A percentile compares a stretch with the other conserved stretches of the same genome.
Conservation (phyloP, 2,113 vertebrate species). For the Rhadina sibilatrix region DNA sequence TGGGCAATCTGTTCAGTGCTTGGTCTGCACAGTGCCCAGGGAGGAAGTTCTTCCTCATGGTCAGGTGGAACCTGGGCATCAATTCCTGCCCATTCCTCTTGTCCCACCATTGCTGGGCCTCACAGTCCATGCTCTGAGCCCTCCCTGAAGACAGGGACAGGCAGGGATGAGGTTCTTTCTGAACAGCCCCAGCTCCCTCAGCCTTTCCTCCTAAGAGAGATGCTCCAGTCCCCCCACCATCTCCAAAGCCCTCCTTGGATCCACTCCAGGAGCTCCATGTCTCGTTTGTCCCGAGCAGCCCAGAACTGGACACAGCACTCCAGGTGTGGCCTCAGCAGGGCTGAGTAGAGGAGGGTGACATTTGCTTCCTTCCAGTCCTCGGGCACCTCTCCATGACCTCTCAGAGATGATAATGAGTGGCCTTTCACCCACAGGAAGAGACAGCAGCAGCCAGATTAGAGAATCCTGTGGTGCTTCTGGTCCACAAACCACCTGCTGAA, state of each 20-base stretch:
- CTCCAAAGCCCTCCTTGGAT: accelerated
- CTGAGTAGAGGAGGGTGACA: not conserved
- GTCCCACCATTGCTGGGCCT: not conserved
- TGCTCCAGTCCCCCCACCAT: not conserved
- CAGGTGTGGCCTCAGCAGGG: not conserved
- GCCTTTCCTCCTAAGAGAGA: not conserved
- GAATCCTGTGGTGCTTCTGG: not conserved
- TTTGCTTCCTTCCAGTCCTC: not conserved
- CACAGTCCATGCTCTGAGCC: not conserved
- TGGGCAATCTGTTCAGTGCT: not conserved
- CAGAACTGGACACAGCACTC: not conserved
- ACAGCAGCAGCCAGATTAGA: not conserved
- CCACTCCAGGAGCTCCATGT: not conserved
- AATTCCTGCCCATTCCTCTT: not conserved
- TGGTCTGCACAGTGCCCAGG: no score
- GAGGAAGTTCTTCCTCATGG: not conserved
- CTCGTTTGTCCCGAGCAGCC: not conserved
- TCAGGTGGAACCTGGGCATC: not conserved
- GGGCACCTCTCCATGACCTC: not conserved
- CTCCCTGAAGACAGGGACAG: not conserved
- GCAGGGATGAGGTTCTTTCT: not conserved
- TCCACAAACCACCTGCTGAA: not conserved
- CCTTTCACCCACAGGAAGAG: not conserved
- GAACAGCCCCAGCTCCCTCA: not conserved
- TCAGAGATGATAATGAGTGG: no score